phyloP scores from a whole-genome alignment of 2,888 invertebrate genomes.

The Apodemia hepburni region DNA sequence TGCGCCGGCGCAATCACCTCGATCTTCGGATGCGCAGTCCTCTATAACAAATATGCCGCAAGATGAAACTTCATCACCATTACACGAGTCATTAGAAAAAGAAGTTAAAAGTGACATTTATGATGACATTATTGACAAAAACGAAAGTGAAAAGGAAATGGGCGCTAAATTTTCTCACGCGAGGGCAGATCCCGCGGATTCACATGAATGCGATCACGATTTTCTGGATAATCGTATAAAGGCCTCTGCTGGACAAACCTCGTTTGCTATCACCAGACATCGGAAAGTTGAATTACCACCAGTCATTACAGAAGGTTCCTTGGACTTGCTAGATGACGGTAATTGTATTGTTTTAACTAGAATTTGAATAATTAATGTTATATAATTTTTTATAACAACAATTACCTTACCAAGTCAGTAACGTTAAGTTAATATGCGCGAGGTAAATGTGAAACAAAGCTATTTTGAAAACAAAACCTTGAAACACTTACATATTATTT shows the following conservation, averaged over 20 bases:
- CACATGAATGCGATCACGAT: constrained; percentile 65
- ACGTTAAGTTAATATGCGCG: background rate
- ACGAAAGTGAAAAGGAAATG: constrained; percentile 69
- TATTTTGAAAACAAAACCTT: constrained; percentile 10
- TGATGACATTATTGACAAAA: constrained; percentile 60
- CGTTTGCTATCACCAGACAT: constrained; percentile 82
- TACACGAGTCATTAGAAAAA: constrained; percentile 53
- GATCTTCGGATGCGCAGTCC: constrained; percentile 23
- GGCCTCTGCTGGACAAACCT: constrained; percentile 63
- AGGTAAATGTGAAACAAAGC: background rate
- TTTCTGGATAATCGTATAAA: constrained; percentile 70
- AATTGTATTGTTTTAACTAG: constrained; percentile 34
- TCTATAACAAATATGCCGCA: constrained; percentile 55
- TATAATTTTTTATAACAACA: background rate
- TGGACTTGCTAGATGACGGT: constrained; percentile 61
- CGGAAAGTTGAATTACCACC: constrained; percentile 82
- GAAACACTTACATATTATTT: background rate
- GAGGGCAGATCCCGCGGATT: constrained; percentile 49
- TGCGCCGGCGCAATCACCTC: constrained; percentile 36
- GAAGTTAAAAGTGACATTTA: constrained; percentile 63
- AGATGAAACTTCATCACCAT: constrained; percentile 52
- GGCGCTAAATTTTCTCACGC: constrained; percentile 58
- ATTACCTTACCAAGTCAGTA: background rate
- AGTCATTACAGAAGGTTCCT: constrained; percentile 54
- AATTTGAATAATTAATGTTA: background rate